phyloP scores from a whole-genome alignment of 1,140 invertebrate genomes.

The Stegodyphus dumicola region DNA sequence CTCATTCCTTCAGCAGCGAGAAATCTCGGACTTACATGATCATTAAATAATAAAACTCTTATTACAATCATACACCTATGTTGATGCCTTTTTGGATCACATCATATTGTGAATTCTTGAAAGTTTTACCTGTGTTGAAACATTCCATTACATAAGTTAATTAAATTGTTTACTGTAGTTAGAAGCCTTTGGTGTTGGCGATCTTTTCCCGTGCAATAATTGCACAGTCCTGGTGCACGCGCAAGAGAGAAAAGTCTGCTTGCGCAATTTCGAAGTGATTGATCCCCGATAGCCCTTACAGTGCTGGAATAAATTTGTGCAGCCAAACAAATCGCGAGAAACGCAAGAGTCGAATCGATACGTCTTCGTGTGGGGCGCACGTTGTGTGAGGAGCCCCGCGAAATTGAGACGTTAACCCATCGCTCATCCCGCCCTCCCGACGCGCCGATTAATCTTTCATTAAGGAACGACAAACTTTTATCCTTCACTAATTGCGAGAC shows the following conservation, averaged over 20 bases:
- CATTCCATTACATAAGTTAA: too few species aligned
- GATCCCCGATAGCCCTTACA: slow-evolving; percentile 30
- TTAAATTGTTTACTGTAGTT: too few species aligned
- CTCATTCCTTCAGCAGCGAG: too few species aligned
- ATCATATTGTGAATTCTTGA: too few species aligned
- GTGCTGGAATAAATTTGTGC: slow-evolving; percentile 48
- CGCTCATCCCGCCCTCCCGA: slow-evolving; percentile 44
- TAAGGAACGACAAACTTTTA: slow-evolving; percentile 61
- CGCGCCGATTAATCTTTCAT: slow-evolving; percentile 57
- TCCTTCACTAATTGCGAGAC: slow-evolving; percentile 60
- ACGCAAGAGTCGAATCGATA: slow-evolving; percentile 6
- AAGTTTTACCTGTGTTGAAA: too few species aligned
- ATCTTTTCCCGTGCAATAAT: neutral
- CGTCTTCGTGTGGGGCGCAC: neutral
- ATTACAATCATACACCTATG: too few species aligned
- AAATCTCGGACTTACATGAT: too few species aligned
- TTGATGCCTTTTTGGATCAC: too few species aligned
- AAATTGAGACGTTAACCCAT: slow-evolving; percentile 58
- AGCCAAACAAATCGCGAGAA: slow-evolving; percentile 53
- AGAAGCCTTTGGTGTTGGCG: too few species aligned
- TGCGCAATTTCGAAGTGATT: slow-evolving; percentile 49
- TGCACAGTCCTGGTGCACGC: neutral
- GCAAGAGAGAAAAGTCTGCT: slow-evolving; percentile 25
- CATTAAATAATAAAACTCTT: too few species aligned
- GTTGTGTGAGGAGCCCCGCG: neutral